Percentiles rank a stretch among this genome's conserved stretches.
These are phyloP conservation scores for Microctonus aethiopoides DNA, from an alignment of 2,888 invertebrate genomes.

Conservation along the genomic window DNA sequence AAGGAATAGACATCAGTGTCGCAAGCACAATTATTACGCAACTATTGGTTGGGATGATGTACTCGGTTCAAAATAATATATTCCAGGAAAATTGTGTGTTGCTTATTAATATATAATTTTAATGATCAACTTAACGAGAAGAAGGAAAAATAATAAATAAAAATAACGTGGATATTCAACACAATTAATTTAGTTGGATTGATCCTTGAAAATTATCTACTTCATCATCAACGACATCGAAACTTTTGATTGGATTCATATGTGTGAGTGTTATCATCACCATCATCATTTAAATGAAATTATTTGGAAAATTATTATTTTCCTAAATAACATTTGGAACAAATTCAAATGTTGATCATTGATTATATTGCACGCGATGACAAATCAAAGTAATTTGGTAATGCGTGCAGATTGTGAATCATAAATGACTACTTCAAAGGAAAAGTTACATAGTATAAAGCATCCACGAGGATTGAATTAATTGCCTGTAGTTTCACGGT, in stretches of 20 bases:
- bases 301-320: not conserved
- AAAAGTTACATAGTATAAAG: constrained; percentile 22
- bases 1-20: constrained; percentile 13
- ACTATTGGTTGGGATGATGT: constrained; percentile 12
- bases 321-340: not conserved
- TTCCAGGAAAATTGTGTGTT: constrained; percentile 20
- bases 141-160: not conserved
- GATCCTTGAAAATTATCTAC: not conserved
- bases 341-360: not conserved
- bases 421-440: constrained; percentile 16
- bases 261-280: no score
- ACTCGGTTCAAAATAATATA: constrained; percentile 23
- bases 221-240: not conserved
- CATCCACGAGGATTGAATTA: constrained; percentile 36
- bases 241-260: no score
- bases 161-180: not conserved
- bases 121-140: not conserved
- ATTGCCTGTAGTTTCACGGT: constrained; percentile 43
- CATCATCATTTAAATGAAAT: not conserved
- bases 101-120: constrained; percentile 1
- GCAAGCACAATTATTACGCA: constrained; percentile 23
- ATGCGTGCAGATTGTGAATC: not conserved
- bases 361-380: not conserved
- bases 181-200: not conserved
- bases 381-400: not conserved